phyloP scores from a whole-genome alignment of 1,140 invertebrate genomes.

The Eupristina koningsbergeri region DNA sequence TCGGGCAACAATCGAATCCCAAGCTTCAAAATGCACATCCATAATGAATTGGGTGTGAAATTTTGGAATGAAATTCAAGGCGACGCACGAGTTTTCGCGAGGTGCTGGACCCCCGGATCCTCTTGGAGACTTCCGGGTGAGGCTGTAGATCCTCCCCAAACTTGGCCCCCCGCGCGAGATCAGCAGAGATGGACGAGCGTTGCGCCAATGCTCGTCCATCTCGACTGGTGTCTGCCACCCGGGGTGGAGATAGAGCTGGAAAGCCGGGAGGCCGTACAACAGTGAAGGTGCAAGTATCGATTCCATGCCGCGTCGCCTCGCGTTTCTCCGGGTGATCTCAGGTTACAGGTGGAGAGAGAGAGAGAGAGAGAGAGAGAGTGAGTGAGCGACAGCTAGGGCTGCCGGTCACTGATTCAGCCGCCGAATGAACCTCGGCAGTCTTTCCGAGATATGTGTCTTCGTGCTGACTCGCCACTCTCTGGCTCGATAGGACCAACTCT shows the following conservation, averaged over 20 bases:
- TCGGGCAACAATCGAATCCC: too few species aligned
- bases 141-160: background rate
- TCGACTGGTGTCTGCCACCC: background rate
- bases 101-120: too few species aligned
- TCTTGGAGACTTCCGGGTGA: background rate
- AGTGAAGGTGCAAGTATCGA: conserved; percentile 67
- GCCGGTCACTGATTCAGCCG: conserved; percentile 2
- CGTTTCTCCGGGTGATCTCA: conserved; percentile 66
- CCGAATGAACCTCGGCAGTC: conserved; percentile 8
- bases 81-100: too few species aligned
- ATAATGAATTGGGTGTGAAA: too few species aligned
- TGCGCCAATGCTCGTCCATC: conserved; percentile 32
- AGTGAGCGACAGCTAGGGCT: conserved; percentile 24
- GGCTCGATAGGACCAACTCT: background rate
- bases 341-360: conserved; percentile 57
- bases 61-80: too few species aligned
- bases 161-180: background rate
- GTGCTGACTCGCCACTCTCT: background rate
- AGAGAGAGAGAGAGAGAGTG: background rate
- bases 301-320: conserved; percentile 61
- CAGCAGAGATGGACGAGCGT: background rate
- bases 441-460: conserved; percentile 16
- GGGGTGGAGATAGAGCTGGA: conserved; percentile 34
- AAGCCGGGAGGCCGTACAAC: conserved; percentile 65
- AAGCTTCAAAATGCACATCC: too few species aligned